phyloP scores from a whole-genome alignment of 2,113 vertebrate species.

The Laterallus jamaicensis region DNA sequence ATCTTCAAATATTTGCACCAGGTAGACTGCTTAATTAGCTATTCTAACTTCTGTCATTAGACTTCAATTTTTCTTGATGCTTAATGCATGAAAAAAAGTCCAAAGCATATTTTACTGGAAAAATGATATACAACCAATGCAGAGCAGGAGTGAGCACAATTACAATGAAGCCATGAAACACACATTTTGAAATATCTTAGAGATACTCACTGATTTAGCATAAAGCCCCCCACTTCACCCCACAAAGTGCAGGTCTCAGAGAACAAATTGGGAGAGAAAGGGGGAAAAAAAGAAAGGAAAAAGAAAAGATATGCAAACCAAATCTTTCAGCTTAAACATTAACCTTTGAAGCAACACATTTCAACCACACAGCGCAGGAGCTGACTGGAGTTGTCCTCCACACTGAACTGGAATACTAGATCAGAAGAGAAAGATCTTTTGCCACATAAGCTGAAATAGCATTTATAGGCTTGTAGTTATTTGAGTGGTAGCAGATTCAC shows the following conservation, averaged over 20 bases:
- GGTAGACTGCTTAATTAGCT: not conserved
- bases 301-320: rapidly evolving
- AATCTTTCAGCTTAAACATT: not conserved
- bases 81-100: not conserved
- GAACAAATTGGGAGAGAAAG: not conserved
- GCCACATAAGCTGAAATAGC: not conserved
- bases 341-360: not conserved
- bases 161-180: not conserved
- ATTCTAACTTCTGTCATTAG: not conserved
- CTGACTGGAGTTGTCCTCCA: not conserved
- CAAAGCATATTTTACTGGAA: not conserved
- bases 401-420: not conserved
- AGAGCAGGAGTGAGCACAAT: not conserved
- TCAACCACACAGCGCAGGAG: not conserved
- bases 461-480: not conserved
- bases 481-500: not conserved
- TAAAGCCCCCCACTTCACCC: not conserved
- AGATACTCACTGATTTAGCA: not conserved
- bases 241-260: not conserved
- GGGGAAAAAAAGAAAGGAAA: no score
- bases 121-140: not conserved
- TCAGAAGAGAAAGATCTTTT: not conserved
- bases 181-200: not conserved
- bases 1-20: not conserved
- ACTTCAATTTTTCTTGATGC: not conserved